Evolutionary conservation across 2,113 vertebrate genomes (phyloP), one percentile per base, ranked within the genome.

Genomic region (Chlorodrepanis virens): DNA sequence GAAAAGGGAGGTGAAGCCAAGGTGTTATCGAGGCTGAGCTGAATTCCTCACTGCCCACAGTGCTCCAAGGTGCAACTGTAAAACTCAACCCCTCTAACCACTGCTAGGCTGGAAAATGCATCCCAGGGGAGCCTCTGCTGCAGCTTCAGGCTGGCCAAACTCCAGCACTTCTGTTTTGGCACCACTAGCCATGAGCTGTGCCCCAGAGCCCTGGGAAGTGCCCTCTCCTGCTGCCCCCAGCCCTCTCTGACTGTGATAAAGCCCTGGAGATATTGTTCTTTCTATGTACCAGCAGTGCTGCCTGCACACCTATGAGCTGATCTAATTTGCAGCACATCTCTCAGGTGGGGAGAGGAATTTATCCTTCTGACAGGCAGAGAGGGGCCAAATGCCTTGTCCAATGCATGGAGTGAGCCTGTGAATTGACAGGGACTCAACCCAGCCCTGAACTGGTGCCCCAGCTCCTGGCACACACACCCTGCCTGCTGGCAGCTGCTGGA

Each of bases 271-370:
- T 29, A 0, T 20, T 80, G 83, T 27, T 79, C 67, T 71, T 39
- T 78, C 50, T 3, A 2, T 50, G 86, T 14, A 17, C 86, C 52
- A 19, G 53, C 33, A 9, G 64, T 50, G 23, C 79, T 85, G 23
- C 3, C 61, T 42, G 75, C 83, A 79, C 75, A 49, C 67, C 79
- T 54, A 27, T 0, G 1, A 65, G 89, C 1, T 0, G 47, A 28
- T 61, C 75, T 88, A 21, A 94, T 94, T 88, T 86, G 79, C 96
- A 94, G 89, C 89, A 31, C 29, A 8, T 49, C 61, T 68, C 91
- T 80, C 12, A 0, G 57, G 79, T 88, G 86, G 63, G 63, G 89
- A 83, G 86, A 90, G 44, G 71, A 82, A 93, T 96, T 96, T 90
- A 76, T 88, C 89, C 96, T 92, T 70, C 60, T 79, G 93, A 70